Evolutionary conservation across 2,113 vertebrate species (phyloP), one percentile per base, ranked within the genome.

Genomic region (Etia nguti): DNA sequence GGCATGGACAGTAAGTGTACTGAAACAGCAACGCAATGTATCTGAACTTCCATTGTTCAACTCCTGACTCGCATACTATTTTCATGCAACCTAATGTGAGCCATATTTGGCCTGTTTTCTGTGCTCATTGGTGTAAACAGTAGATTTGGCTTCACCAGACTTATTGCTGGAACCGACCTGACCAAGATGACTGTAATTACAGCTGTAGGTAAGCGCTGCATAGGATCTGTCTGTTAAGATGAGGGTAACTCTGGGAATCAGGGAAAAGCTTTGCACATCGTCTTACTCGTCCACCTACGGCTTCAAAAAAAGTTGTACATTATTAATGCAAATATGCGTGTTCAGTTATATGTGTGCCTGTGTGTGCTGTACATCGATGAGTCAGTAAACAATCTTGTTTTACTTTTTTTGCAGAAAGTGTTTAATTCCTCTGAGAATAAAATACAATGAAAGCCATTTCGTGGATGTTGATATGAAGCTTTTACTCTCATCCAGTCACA

Each of bases 251-350:
- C 65, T 31, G 80, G 54, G 56, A 92, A 89, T 92, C 89, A 86
- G 84, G 86, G 90, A 89, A 77, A 88, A 46, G 59, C 82, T 92
- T 90, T 91, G 88, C 80, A 91, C 81, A 85, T 48, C 2, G 38
- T 73, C 36, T 81, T 70, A 36, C 81, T 90, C 22, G 59, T 73
- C 77, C 79, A 43, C 59, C 86, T 48, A 87, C 8, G 1, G 54
- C 52, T 83, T 81, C 26, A 11, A 73, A 38, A 52, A 62, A 65
- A 26, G 60, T 80, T 80, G 89, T 59, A 52, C 90, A 79, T 86
- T 90, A 89, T 86, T 85, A 75, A 59, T 83, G 52, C 29, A 84
- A 59, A 18, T 46, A 62, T 54, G 38, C 24, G 56, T 82, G 57
- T 79, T 24, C 22, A 62, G 81, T 81, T 86, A 52, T 75, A 13